Percentiles rank a stretch among this genome's conserved stretches.
phyloP scores from a whole-genome alignment of 1,140 invertebrate species.

The Pseudachorutes palmiensis region DNA sequence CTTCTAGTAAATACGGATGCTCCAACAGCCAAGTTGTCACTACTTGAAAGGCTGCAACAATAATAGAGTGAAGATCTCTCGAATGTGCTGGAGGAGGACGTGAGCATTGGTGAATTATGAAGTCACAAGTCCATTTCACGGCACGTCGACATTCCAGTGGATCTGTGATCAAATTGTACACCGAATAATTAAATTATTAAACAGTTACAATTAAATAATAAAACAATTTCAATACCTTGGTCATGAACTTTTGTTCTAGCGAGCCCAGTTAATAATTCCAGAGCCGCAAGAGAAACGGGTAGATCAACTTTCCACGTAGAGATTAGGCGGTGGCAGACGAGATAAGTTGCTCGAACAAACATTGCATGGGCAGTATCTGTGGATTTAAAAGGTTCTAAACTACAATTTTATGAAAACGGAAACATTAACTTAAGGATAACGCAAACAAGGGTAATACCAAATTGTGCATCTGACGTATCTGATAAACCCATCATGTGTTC shows the following conservation, averaged over 20 bases:
- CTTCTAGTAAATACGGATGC: slow-evolving; percentile 75
- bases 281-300: slow-evolving; percentile 85
- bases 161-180: slow-evolving; percentile 52
- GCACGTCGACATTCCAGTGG: slow-evolving; percentile 78
- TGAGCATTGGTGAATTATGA: slow-evolving; percentile 91
- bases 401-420: not conserved
- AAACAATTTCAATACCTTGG: slow-evolving; percentile 55
- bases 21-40: slow-evolving; percentile 85
- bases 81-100: slow-evolving; percentile 91
- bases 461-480: slow-evolving; percentile 26
- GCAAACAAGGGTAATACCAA: slow-evolving; percentile 22
- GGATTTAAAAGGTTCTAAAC: not conserved
- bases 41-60: slow-evolving; percentile 88
- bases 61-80: slow-evolving; percentile 94
- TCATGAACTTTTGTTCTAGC: slow-evolving; percentile 75
- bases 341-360: slow-evolving; percentile 80
- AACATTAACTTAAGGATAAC: slow-evolving; percentile 5
- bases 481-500: slow-evolving; percentile 32
- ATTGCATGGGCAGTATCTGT: slow-evolving; percentile 72
- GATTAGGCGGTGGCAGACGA: slow-evolving; percentile 87
- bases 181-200: too few relatives aligned
- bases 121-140: slow-evolving; percentile 97
- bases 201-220: too few relatives aligned
- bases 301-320: slow-evolving; percentile 92
- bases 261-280: slow-evolving; percentile 81